Conservation (phyloP, 1,140 invertebrate genomes). For the Drosophila tani region DNA sequence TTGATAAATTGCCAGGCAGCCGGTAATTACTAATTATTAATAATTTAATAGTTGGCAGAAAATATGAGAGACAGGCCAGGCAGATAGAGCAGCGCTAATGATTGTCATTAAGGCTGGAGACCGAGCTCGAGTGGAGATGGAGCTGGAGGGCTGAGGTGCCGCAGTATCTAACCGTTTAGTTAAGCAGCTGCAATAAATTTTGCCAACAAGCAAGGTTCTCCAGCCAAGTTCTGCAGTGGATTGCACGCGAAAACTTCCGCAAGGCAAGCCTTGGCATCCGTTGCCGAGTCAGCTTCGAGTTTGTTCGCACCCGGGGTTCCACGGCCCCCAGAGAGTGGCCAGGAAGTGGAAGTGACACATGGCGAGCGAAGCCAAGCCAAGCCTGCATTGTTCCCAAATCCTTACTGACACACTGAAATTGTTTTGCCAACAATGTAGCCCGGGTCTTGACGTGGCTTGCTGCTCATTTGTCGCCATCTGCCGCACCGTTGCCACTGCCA, state of each 20-base stretch:
- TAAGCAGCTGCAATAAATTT: slow-evolving; percentile 70
- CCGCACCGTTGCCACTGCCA: slow-evolving; percentile 7
- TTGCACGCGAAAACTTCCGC: slow-evolving; percentile 67
- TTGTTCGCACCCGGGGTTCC: slow-evolving; percentile 24
- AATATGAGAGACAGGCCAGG: slow-evolving; percentile 49
- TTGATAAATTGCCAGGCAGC: slow-evolving; percentile 57
- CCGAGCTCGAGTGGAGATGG: neutral
- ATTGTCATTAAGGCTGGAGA: slow-evolving; percentile 63
- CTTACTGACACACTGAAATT: slow-evolving; percentile 75
- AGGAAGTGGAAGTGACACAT: slow-evolving; percentile 72
- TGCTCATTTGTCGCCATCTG: slow-evolving; percentile 73
- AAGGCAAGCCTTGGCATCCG: slow-evolving; percentile 55
- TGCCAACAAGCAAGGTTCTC: slow-evolving; percentile 36
- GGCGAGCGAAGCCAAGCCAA: slow-evolving; percentile 25
- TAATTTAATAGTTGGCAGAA: slow-evolving; percentile 69
- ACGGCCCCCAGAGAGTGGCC: slow-evolving; percentile 20
- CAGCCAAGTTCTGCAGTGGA: slow-evolving; percentile 7
- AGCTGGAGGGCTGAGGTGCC: slow-evolving; percentile 18
- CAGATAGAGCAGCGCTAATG: slow-evolving; percentile 51
- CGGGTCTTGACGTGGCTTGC: slow-evolving; percentile 54
- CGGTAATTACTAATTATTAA: slow-evolving; percentile 79
- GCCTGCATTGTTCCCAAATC: slow-evolving; percentile 63
- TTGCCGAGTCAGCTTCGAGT: neutral
- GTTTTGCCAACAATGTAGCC: slow-evolving; percentile 49
- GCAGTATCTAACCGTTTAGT: slow-evolving; percentile 60